Evolutionary conservation across 2,113 vertebrate species (phyloP).

Genomic region (Equus przewalskii): DNA sequence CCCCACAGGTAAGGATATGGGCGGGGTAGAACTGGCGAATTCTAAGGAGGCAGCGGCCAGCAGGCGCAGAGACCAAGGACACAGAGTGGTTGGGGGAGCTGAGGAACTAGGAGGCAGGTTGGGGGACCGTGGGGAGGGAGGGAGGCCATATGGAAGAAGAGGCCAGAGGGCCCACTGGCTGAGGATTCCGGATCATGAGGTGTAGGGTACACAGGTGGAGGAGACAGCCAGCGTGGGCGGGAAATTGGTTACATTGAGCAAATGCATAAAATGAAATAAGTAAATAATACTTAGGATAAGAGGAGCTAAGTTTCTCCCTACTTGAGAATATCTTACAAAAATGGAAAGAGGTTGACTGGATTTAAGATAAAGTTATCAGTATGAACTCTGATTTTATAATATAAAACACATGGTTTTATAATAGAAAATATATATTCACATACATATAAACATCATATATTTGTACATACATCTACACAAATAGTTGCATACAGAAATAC

Average conservation of each 20-base stretch:
- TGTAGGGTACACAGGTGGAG: background rate
- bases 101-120: background rate
- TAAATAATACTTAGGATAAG: background rate
- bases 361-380: background rate
- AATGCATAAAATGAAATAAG: background rate
- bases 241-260: background rate
- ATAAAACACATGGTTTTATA: constrained; percentile 16
- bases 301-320: constrained; percentile 2
- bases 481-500: background rate
- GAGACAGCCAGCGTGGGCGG: background rate
- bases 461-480: background rate
- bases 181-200: background rate
- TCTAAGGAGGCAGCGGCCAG: background rate
- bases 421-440: background rate
- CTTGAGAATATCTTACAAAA: constrained; percentile 21
- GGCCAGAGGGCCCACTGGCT: background rate
- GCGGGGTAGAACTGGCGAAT: background rate
- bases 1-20: background rate
- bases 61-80: background rate
- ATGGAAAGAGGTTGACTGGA: background rate
- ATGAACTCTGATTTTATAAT: constrained; percentile 3
- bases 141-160: background rate
- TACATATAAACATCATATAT: background rate
- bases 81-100: background rate
- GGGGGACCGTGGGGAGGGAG: background rate